These are phyloP conservation scores for Gari tellinella DNA, from an alignment of 2,888 invertebrate genomes.

Conservation along the genomic window DNA sequence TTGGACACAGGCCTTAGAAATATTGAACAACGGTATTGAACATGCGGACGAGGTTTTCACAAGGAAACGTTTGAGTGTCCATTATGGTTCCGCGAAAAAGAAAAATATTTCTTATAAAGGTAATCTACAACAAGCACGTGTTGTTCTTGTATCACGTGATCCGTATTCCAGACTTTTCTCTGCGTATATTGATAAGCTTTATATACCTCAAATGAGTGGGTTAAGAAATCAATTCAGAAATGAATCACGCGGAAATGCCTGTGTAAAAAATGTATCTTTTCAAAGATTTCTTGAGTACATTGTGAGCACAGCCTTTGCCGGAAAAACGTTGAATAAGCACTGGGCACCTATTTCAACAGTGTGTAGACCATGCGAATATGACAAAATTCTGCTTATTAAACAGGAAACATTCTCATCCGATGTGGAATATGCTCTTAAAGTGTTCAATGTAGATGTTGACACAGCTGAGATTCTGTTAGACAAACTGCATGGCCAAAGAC, in stretches of 20 bases:
- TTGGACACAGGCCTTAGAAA: slow-evolving; percentile 5
- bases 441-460: background rate
- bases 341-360: slow-evolving; percentile 1
- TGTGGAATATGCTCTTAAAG: background rate
- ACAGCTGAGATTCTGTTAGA: background rate
- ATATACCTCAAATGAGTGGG: background rate
- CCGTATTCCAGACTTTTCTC: slow-evolving; percentile 9
- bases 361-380: slow-evolving; percentile 1
- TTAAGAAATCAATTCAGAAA: background rate
- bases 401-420: slow-evolving; percentile 3
- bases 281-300: slow-evolving; percentile 1
- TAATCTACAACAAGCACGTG: background rate
- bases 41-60: background rate
- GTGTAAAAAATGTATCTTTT: background rate
- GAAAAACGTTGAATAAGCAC: background rate
- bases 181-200: slow-evolving; percentile 9
- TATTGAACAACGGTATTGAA: background rate
- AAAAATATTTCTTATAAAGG: background rate
- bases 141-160: background rate
- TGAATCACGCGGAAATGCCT: background rate
- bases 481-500: background rate
- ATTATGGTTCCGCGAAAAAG: background rate
- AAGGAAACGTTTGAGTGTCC: background rate
- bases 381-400: slow-evolving; percentile 2
- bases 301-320: background rate